phyloP scores from a whole-genome alignment of 2,113 vertebrate species.

The Syngnathus scovelli region DNA sequence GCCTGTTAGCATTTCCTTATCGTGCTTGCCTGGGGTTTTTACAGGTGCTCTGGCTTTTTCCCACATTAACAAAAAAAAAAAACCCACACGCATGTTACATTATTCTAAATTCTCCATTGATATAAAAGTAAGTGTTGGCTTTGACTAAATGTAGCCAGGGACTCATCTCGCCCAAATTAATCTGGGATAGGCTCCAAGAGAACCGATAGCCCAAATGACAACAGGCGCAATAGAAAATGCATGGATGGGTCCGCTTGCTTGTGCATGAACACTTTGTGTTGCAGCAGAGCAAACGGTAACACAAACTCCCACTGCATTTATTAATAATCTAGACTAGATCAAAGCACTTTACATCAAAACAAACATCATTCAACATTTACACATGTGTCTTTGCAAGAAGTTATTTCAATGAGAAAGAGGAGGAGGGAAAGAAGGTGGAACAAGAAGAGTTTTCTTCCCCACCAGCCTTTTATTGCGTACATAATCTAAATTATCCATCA shows the following conservation, averaged over 20 bases:
- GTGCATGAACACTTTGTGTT: neutral
- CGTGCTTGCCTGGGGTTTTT: too few species aligned
- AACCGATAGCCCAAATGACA: too few species aligned
- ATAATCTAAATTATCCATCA: conserved; percentile 14
- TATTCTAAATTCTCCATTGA: too few species aligned
- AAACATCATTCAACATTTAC: conserved; percentile 16
- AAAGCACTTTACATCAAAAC: conserved; percentile 6
- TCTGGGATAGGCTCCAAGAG: too few species aligned
- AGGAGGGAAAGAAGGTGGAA: neutral
- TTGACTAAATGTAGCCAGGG: too few species aligned
- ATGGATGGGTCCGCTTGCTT: neutral
- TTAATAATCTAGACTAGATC: neutral
- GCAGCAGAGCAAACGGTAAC: neutral
- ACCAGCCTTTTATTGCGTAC: conserved; percentile 15
- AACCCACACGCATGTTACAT: too few species aligned
- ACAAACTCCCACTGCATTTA: conserved; percentile 2
- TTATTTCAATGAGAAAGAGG: neutral
- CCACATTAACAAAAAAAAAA: too few species aligned
- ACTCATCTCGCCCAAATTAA: too few species aligned
- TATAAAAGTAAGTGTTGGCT: too few species aligned
- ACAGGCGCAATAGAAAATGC: neutral
- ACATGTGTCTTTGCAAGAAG: conserved; percentile 14
- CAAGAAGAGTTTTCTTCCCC: conserved; percentile 4
- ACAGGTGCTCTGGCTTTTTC: too few species aligned
- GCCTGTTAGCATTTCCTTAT: too few species aligned